Evolutionary conservation across 2,113 vertebrate genomes (phyloP).

Genomic region (Ceratotherium simum): DNA sequence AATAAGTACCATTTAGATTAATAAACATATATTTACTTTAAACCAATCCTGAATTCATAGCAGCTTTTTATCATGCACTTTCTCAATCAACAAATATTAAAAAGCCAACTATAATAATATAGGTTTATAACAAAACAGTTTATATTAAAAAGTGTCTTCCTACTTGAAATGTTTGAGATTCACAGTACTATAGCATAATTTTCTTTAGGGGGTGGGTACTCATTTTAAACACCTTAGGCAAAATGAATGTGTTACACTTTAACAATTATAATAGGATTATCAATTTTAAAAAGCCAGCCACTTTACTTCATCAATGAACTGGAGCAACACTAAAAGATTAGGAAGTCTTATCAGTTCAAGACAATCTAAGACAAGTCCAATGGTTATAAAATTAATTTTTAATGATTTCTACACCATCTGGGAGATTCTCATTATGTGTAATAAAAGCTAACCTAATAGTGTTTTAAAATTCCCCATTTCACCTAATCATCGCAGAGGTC

Average conservation of each 20-base stretch:
- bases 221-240: slow-evolving; percentile 55
- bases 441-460: slow-evolving; percentile 80
- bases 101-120: not conserved
- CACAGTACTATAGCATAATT: not conserved
- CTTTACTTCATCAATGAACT: slow-evolving; percentile 84
- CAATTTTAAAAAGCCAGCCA: slow-evolving; percentile 79
- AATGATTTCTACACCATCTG: slow-evolving; percentile 85
- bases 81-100: not conserved
- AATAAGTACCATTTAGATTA: not conserved
- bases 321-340: slow-evolving; percentile 82
- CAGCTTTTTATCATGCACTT: not conserved
- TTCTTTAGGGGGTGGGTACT: not conserved
- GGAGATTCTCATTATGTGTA: slow-evolving; percentile 81
- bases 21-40: not conserved
- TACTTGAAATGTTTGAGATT: slow-evolving; percentile 12
- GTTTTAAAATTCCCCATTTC: slow-evolving; percentile 78
- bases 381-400: slow-evolving; percentile 88
- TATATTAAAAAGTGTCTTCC: not conserved
- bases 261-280: slow-evolving; percentile 70
- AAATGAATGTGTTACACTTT: slow-evolving; percentile 45
- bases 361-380: slow-evolving; percentile 84
- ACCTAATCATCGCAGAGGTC: slow-evolving; percentile 55
- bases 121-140: not conserved
- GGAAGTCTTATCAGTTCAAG: slow-evolving; percentile 85
- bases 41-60: not conserved